Base-by-base conservation (phyloP, 2,797 vertebrate genomes). In the Chelmon rostratus region DNA sequence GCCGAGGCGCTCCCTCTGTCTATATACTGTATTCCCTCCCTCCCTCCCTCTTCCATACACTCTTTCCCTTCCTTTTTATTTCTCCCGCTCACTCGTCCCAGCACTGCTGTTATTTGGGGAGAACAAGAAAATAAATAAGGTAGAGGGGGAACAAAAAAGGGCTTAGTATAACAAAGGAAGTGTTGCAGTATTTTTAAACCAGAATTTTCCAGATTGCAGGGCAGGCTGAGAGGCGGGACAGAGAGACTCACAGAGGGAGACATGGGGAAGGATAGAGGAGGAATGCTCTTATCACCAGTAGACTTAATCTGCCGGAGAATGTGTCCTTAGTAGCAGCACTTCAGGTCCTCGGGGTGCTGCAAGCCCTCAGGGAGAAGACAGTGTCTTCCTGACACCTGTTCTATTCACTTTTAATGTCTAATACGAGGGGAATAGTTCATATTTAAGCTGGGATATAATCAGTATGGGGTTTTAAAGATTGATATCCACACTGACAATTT, bases 121-220 rank as follows among this genome's bases (percentile, higher is more conserved):
- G 85, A 86, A 90, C 86, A 90, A 81, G 81, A 25, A 86, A 85
- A 88, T 89, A 89, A 91, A 91, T 88, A 90, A 82, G 88, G 88
- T 88, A 78, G 73, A 82, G 50, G 64, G 63, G 87, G 86, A 75
- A 91, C 83, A 91, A 90, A 86, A 91, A 89, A 54, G 40, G 81
- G 85, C 85, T 94, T 93, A 91, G 74, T 73, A 57, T 86, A 88
- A 92, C 89, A 95, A 93, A 93, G 82, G 78, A 81, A 86, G 66
- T 89, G 87, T 91, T 90, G 86, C 84, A 75, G 82, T 83, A 79
- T 93, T 93, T 94, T 84, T 59, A 85, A 91, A 84, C 75, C 78
- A 76, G 81, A 88, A 87, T 91, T 88, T 91, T 92, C 77, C 76
- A 83, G 72, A 87, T 75, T 81, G 78, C 58, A 46, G 68, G 68